A percentile compares a stretch with the other conserved stretches of the same genome.
These are phyloP conservation scores for Alviniconcha marisindica DNA, from an alignment of 1,140 invertebrate genomes.

Conservation along the genomic window DNA sequence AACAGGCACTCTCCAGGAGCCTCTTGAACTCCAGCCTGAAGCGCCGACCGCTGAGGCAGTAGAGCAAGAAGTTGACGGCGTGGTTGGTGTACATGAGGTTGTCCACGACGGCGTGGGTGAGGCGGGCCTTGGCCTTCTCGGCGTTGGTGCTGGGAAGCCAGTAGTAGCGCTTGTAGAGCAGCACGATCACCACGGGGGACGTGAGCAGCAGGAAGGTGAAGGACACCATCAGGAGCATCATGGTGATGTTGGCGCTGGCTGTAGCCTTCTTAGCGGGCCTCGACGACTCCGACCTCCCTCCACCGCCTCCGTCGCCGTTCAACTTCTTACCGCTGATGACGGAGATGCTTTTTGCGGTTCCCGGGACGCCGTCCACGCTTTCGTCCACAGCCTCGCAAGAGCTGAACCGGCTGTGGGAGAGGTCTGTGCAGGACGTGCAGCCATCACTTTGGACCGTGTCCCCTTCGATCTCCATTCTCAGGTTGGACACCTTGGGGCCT, in stretches of 20 bases:
- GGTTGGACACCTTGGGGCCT: neutral
- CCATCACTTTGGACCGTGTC: neutral
- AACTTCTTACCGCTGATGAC: neutral
- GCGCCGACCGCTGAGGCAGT: constrained; percentile 46
- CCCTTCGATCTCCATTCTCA: neutral
- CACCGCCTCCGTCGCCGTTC: neutral
- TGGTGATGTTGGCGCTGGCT: constrained; percentile 34
- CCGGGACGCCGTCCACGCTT: too few relatives aligned
- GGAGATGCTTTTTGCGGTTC: neutral
- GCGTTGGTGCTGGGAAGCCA: constrained; percentile 25
- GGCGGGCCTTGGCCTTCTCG: constrained; percentile 11
- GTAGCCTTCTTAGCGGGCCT: neutral
- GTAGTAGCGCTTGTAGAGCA: constrained; percentile 33
- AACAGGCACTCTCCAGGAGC: neutral
- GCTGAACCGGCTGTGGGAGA: neutral
- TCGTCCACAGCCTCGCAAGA: neutral
- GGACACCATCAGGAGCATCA: constrained; percentile 44
- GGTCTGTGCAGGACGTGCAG: neutral
- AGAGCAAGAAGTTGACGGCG: constrained; percentile 55
- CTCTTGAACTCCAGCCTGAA: constrained; percentile 49
- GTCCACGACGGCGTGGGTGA: constrained; percentile 40
- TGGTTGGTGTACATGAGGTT: constrained; percentile 58
- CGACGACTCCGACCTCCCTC: neutral
- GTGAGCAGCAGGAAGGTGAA: constrained; percentile 45
- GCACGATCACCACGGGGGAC: constrained; percentile 36